Base-by-base conservation (phyloP, 2,888 invertebrate species). In the Crematogaster levior region DNA sequence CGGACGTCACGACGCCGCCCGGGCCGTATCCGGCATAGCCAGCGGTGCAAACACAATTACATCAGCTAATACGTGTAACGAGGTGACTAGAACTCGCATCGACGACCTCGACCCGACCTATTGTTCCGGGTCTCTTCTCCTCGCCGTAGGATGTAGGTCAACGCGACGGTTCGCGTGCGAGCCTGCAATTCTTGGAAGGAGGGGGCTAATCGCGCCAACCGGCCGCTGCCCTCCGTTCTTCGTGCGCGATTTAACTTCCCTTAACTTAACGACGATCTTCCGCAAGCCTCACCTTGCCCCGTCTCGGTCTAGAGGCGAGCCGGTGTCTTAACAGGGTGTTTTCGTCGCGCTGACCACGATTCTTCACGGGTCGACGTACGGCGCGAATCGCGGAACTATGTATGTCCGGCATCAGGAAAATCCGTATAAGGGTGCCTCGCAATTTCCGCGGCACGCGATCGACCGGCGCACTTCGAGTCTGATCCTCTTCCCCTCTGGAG, bases 381-480 rank as follows among this genome's bases (percentile, higher is more conserved):
- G 51, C 18, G 27, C 77, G 51, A 60, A 72, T 21, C 70, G 73
- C 81, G 63, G 58, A 86, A 83, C 65, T 51, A 65, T 53, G 68
- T 51, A 65, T 53, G 68, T 75, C 82, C 68, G 56, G 53, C 79
- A 27, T 18, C 77, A 84, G 70, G 86, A 84, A 84, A 88, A 86
- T 83, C 83, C 86, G 83, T 82, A 37, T 74, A 81, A 85, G 72
- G 79, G 75, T 51, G 51, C 58, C 53, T 72, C 37, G 79, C 75
- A 87, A 89, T 89, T 84, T 77, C 65, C 65, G 56, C 79, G 85
- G 83, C 88, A 88, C 89, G 88, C 87, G 88, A 88, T 88, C 89
- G 85, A 88, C 84, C 82, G 73, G 51, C 46, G 37, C 60, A 43
- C 58, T n/a, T 9, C 61, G 68, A 58, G 68, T 34, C 56, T 68